phyloP scores from a whole-genome alignment of 2,113 vertebrate genomes.

The Microcebus tavaratra region DNA sequence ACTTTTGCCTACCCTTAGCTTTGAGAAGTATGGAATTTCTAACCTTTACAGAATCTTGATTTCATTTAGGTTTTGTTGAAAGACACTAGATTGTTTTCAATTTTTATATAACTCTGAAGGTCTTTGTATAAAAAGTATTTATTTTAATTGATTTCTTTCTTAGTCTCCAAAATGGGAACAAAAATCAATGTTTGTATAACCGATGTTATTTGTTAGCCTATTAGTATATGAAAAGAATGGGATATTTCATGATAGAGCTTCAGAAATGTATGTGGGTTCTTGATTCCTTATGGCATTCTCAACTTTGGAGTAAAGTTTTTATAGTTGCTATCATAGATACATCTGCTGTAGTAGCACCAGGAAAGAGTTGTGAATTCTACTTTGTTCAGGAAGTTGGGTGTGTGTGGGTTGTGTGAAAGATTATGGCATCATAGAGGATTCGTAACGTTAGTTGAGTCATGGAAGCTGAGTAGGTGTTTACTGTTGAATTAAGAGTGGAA shows the following conservation, averaged over 20 bases:
- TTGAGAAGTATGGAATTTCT: background rate
- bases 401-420: background rate
- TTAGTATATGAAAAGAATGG: background rate
- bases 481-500: slow-evolving; percentile 22
- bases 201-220: background rate
- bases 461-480: background rate
- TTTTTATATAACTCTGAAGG: background rate
- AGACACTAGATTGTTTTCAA: background rate
- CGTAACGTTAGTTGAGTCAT: background rate
- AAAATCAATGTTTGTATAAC: background rate
- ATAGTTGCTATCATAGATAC: background rate
- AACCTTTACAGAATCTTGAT: background rate
- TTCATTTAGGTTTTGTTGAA: slow-evolving; percentile 1
- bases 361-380: slow-evolving; percentile 3
- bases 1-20: background rate
- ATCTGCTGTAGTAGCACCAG: background rate
- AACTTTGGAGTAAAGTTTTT: background rate
- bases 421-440: background rate
- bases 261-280: background rate
- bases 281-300: background rate
- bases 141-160: background rate
- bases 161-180: background rate
- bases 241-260: background rate
- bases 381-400: background rate
- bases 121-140: background rate